Evolutionary conservation across 2,888 invertebrate species (phyloP).

Genomic region (Nudaria mundana): DNA sequence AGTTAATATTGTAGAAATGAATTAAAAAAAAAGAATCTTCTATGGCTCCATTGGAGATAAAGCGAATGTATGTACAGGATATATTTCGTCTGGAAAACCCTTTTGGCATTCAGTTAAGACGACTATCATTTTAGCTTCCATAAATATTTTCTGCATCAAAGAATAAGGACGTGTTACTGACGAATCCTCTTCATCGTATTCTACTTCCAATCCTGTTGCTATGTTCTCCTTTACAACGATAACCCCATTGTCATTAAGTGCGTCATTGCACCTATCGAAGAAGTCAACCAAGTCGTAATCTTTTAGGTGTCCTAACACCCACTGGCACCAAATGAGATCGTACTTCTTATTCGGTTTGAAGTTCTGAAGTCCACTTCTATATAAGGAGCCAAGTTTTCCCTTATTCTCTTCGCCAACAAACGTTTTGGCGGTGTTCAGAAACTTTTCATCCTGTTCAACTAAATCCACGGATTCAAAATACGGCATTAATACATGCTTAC

Average conservation of each 20-base stretch:
- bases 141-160: conserved; percentile 83
- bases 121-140: conserved; percentile 85
- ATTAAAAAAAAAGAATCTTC: neutral
- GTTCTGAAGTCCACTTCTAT: conserved; percentile 89
- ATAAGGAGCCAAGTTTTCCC: conserved; percentile 84
- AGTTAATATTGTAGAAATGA: neutral
- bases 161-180: conserved; percentile 91
- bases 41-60: conserved; percentile 67
- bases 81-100: conserved; percentile 93
- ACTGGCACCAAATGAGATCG: conserved; percentile 98
- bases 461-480: conserved; percentile 92
- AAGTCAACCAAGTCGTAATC: conserved; percentile 91
- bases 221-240: conserved; percentile 86
- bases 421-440: conserved; percentile 87
- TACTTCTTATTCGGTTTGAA: conserved; percentile 91
- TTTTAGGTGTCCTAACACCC: conserved; percentile 94
- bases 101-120: conserved; percentile 86
- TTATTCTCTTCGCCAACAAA: conserved; percentile 60
- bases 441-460: conserved; percentile 93
- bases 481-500: conserved; percentile 89
- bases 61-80: conserved; percentile 93
- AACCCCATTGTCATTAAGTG: conserved; percentile 49
- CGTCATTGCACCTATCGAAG: conserved; percentile 82
- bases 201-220: conserved; percentile 82
- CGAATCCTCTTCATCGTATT: conserved; percentile 91